A percentile compares a stretch with the other conserved stretches of the same genome.
phyloP scores from a whole-genome alignment of 2,113 vertebrate species.

The Hippocampus abdominalis region DNA sequence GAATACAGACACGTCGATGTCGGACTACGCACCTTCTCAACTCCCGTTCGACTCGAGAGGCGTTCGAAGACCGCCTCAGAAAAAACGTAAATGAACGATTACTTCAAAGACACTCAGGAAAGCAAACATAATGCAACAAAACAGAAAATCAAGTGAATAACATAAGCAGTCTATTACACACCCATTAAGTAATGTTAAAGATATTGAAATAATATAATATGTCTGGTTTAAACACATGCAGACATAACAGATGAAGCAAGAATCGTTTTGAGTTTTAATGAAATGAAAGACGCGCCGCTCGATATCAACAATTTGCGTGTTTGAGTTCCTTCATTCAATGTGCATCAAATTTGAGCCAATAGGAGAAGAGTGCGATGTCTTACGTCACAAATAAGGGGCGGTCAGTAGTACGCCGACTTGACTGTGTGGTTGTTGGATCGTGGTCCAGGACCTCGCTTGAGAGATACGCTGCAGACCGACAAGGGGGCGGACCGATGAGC shows the following conservation, averaged over 20 bases:
- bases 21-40: no score
- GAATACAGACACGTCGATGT: no score
- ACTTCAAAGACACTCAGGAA: no score
- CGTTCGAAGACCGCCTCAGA: no score
- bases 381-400: constrained; percentile 65
- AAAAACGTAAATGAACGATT: no score
- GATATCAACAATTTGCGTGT: neutral
- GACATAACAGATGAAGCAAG: neutral
- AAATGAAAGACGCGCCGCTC: neutral
- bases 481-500: constrained; percentile 51
- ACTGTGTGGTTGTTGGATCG: constrained; percentile 44
- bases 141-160: no score
- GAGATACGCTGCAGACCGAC: constrained; percentile 19
- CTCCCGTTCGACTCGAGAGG: no score
- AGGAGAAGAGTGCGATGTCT: constrained; percentile 31
- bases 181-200: neutral
- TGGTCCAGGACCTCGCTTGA: constrained; percentile 36
- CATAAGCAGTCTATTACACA: no score
- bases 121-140: no score
- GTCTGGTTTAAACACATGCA: neutral
- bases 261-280: neutral
- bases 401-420: constrained; percentile 29
- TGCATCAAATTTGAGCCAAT: constrained; percentile 27
- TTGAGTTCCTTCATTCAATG: neutral
- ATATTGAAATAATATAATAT: neutral